phyloP scores from a whole-genome alignment of 2,113 vertebrate genomes.

The Ailurus styani region DNA sequence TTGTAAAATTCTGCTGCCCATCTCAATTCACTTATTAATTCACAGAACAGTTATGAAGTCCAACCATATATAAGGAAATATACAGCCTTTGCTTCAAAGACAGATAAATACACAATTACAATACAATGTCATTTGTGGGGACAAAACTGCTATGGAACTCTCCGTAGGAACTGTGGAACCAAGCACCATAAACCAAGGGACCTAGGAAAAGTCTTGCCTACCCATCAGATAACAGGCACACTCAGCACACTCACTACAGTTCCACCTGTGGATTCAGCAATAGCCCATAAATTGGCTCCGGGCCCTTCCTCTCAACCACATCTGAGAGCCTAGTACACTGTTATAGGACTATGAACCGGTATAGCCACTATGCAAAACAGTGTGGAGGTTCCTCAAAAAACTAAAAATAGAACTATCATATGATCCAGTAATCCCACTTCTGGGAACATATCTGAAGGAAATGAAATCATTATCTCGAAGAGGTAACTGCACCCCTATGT shows the following conservation, averaged over 20 bases:
- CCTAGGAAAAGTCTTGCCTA: neutral
- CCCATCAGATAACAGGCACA: neutral
- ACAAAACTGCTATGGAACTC: neutral
- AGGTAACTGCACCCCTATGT: too few relatives aligned
- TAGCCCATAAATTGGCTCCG: neutral
- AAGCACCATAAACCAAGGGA: neutral
- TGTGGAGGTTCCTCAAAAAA: too few relatives aligned
- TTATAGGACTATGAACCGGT: too few relatives aligned
- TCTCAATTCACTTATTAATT: neutral
- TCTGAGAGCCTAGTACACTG: neutral
- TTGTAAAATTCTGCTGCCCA: neutral
- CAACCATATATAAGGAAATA: neutral
- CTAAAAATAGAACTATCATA: too few relatives aligned
- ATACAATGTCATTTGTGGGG: neutral
- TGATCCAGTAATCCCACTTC: too few relatives aligned
- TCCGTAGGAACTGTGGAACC: neutral
- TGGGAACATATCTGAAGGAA: too few relatives aligned
- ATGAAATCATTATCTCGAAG: too few relatives aligned
- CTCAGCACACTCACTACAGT: too few relatives aligned
- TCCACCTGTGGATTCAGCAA: neutral
- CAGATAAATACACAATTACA: neutral
- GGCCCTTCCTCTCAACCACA: neutral
- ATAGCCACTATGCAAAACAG: too few relatives aligned
- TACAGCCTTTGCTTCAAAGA: neutral
- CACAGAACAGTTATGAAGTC: neutral